Conservation (phyloP, 1,140 invertebrate genomes). For the Cylas formicarius region DNA sequence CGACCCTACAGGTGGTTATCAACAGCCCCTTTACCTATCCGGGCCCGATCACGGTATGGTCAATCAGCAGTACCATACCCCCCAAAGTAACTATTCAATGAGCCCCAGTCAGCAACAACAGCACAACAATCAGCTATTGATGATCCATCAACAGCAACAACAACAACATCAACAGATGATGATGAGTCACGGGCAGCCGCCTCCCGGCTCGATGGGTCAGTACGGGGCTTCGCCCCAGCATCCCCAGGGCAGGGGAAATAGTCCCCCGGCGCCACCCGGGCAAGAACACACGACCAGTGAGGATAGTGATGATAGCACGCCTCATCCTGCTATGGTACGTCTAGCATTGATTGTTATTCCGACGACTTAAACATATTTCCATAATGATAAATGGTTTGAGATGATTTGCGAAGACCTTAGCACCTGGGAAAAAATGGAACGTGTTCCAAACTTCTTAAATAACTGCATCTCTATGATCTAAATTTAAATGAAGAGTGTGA, state of each 20-base stretch:
- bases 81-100: slow-evolving; percentile 38
- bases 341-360: slow-evolving; percentile 1
- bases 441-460: too few relatives aligned
- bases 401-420: too few relatives aligned
- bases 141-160: slow-evolving; percentile 45
- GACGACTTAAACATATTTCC: too few relatives aligned
- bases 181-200: slow-evolving; percentile 50
- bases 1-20: slow-evolving; percentile 57
- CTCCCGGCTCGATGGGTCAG: slow-evolving; percentile 38
- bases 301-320: slow-evolving; percentile 81
- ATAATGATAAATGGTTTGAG: too few relatives aligned
- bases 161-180: slow-evolving; percentile 53
- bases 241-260: slow-evolving; percentile 52
- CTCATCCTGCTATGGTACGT: slow-evolving; percentile 58
- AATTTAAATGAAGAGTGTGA: too few relatives aligned
- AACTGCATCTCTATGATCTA: too few relatives aligned
- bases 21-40: slow-evolving; percentile 60
- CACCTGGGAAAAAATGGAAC: too few relatives aligned
- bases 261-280: slow-evolving; percentile 49
- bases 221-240: slow-evolving; percentile 51
- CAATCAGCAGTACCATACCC: slow-evolving; percentile 39
- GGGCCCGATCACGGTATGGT: slow-evolving; percentile 51
- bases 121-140: slow-evolving; percentile 52
- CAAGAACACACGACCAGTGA: slow-evolving; percentile 68
- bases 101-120: slow-evolving; percentile 47